phyloP scores from a whole-genome alignment of 2,888 invertebrate species.

The Magallana nippona region DNA sequence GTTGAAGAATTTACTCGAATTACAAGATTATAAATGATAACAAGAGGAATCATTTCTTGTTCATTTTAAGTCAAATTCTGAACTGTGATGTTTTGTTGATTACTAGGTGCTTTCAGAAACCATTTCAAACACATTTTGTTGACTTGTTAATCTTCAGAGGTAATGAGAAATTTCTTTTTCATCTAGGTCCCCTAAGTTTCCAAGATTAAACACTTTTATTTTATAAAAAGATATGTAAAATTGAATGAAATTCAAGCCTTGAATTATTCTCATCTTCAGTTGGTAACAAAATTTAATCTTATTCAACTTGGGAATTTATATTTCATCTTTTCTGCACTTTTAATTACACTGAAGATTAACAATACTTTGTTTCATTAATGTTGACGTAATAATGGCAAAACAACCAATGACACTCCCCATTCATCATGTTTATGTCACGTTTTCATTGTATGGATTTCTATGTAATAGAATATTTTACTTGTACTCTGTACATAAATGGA shows the following conservation, averaged over 20 bases:
- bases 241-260: too few species aligned
- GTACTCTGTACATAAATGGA: too few species aligned
- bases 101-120: conserved; percentile 45
- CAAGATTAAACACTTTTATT: too few species aligned
- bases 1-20: too few species aligned
- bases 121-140: neutral
- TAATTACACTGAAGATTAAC: conserved; percentile 14
- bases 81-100: conserved; percentile 45
- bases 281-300: too few species aligned
- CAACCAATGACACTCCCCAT: neutral
- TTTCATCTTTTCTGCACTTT: neutral
- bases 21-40: neutral
- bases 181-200: too few species aligned
- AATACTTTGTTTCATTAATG: neutral
- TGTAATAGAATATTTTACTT: neutral
- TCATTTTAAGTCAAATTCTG: conserved; percentile 1
- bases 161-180: neutral
- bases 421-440: neutral
- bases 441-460: neutral
- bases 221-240: too few species aligned
- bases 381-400: conserved; percentile 13
- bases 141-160: conserved; percentile 16
- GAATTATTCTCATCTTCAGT: too few species aligned
- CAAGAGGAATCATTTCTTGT: neutral
- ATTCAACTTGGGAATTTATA: too few species aligned